These are phyloP conservation scores for Lytechinus variegatus DNA, from an alignment of 35 echinoderm and acorn worm species.

Conservation along the genomic window DNA sequence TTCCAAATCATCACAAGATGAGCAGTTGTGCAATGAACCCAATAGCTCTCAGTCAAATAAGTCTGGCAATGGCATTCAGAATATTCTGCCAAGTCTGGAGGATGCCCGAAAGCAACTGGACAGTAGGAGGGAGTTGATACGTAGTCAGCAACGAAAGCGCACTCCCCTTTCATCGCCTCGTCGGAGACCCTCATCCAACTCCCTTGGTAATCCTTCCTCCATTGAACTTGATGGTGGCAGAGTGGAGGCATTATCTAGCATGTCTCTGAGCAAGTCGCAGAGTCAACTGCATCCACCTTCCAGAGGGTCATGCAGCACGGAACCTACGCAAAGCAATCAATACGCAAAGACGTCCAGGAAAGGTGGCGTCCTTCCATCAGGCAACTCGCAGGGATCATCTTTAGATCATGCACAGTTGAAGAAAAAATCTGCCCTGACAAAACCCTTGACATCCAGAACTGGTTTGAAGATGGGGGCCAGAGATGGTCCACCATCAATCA, in stretches of 20 bases:
- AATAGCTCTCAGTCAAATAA: not conserved
- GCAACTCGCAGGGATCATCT: not conserved
- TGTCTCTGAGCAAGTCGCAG: not conserved
- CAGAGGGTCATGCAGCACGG: not conserved
- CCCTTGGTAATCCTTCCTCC: not conserved
- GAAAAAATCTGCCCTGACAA: not conserved
- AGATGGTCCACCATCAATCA: conserved; percentile 26
- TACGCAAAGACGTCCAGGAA: not conserved
- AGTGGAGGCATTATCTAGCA: not conserved
- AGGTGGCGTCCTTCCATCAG: not conserved
- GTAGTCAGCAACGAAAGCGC: conserved; percentile 49
- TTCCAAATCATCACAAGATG: too few species aligned
- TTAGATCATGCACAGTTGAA: not conserved
- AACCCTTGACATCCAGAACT: not conserved
- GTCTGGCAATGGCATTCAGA: conserved; percentile 26
- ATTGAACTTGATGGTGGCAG: not conserved
- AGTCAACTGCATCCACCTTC: not conserved
- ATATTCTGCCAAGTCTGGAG: conserved; percentile 62
- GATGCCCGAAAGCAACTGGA: conserved; percentile 63
- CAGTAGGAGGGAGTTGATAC: conserved; percentile 61
- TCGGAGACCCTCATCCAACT: conserved; percentile 13
- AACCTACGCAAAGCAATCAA: not conserved
- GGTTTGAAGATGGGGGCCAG: conserved; percentile 34
- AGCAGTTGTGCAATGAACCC: not conserved
- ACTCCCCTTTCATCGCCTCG: not conserved